Percentiles rank a stretch among this genome's conserved stretches.
phyloP scores from a whole-genome alignment of 2,113 vertebrate species.

The Acrocephalus kingi region DNA sequence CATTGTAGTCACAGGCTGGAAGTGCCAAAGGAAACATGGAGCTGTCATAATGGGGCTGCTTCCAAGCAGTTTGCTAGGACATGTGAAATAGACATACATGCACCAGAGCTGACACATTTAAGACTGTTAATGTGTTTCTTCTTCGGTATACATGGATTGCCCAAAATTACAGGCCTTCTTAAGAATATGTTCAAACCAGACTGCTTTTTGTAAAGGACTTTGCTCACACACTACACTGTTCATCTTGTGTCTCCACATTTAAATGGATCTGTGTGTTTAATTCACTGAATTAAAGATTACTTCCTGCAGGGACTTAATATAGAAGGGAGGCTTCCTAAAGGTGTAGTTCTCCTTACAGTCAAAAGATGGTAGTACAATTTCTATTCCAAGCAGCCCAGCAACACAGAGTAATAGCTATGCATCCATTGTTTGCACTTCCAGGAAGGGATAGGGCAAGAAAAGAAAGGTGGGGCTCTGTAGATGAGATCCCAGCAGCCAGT shows the following conservation, averaged over 20 bases:
- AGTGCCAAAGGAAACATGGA: neutral
- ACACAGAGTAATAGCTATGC: neutral
- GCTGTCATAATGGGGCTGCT: neutral
- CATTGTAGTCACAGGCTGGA: neutral
- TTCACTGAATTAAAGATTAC: neutral
- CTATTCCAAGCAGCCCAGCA: neutral
- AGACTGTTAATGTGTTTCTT: neutral
- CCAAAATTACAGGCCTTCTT: neutral
- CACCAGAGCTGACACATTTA: neutral
- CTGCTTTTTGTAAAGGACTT: neutral
- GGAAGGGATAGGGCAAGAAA: neutral
- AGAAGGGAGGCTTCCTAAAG: neutral
- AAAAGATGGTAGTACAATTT: conserved; percentile 57
- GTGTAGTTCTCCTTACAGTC: conserved; percentile 47
- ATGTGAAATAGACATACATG: neutral
- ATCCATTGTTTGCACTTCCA: neutral
- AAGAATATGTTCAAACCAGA: neutral
- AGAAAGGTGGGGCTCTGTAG: neutral
- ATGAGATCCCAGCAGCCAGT: neutral
- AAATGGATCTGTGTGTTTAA: neutral
- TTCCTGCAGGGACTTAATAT: neutral
- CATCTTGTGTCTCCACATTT: neutral
- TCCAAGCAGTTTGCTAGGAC: neutral
- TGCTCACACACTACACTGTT: neutral
- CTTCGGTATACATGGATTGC: neutral